phyloP scores from a whole-genome alignment of 2,113 vertebrate species.

The Manacus vitellinus region DNA sequence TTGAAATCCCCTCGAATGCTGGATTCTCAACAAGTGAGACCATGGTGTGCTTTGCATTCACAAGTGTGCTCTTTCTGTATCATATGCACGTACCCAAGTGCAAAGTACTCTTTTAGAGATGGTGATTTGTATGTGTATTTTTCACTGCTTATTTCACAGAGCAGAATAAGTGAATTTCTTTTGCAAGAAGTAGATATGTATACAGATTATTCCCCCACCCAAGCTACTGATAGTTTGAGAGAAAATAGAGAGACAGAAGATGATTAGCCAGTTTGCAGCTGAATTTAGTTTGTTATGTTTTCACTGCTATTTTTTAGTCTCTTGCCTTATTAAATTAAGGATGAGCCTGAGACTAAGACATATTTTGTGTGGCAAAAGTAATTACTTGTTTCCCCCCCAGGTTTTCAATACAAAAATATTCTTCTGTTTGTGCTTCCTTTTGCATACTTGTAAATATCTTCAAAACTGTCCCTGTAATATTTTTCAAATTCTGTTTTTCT shows the following conservation, averaged over 20 bases:
- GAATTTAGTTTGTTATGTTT: not conserved
- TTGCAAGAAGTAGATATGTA: not conserved
- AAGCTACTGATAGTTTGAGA: not conserved
- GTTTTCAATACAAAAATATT: not conserved
- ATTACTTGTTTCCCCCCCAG: not conserved
- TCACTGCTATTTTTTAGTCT: not conserved
- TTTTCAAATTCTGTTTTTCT: not conserved
- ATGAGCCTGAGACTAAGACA: not conserved
- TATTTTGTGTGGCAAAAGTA: not conserved
- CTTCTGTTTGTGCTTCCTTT: not conserved
- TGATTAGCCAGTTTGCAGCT: not conserved
- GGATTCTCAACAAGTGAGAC: not conserved
- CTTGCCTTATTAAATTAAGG: not conserved
- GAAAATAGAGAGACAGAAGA: not conserved
- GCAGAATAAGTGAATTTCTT: not conserved
- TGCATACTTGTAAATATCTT: not conserved
- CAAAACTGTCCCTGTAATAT: not conserved
- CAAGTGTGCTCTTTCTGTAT: not conserved
- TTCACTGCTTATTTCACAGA: not conserved
- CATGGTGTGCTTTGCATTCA: fast-evolving
- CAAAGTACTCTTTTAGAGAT: not conserved
- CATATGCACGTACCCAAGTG: fast-evolving
- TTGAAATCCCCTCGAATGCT: not conserved
- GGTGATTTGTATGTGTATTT: not conserved
- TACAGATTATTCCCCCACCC: not conserved